A percentile compares a stretch with the other conserved stretches of the same genome.
phyloP scores from a whole-genome alignment of 2,113 vertebrate species.

The Anoura caudifer region DNA sequence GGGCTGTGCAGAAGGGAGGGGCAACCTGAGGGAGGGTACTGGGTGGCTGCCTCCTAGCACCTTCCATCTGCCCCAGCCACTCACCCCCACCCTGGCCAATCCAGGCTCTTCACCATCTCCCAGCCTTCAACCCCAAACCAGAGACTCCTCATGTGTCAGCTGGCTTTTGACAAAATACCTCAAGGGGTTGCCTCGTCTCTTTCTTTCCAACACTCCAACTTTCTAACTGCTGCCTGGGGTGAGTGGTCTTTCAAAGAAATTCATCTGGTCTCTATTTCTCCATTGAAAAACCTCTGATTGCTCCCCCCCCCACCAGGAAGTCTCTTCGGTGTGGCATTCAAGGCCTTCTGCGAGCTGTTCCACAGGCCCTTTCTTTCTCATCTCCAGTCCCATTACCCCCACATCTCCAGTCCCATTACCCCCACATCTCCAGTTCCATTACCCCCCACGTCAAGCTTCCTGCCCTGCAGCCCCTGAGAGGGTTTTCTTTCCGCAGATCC shows the following conservation, averaged over 20 bases:
- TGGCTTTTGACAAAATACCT: not conserved
- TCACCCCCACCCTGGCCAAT: not conserved
- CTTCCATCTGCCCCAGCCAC: accelerated
- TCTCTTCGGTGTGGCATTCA: not conserved
- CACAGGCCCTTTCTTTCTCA: not conserved
- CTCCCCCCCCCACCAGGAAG: not conserved
- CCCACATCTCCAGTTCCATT: accelerated
- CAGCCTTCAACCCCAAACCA: not conserved
- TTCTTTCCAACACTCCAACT: not conserved
- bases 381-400: accelerated
- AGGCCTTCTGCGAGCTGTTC: not conserved
- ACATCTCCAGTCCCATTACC: not conserved
- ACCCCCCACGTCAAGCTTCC: accelerated
- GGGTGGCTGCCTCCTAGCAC: not conserved
- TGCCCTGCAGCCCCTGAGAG: not conserved
- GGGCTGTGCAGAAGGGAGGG: not conserved
- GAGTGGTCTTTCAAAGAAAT: not conserved
- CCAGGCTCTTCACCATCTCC: accelerated
- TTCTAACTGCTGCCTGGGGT: not conserved
- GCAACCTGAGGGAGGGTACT: not conserved
- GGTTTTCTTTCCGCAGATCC: not conserved
- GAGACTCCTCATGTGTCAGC: accelerated
- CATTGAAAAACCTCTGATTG: not conserved
- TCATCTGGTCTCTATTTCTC: not conserved
- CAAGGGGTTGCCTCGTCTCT: not conserved